A percentile compares a stretch with the other conserved stretches of the same genome.
These are phyloP conservation scores for Agriopis leucophaearia DNA, from an alignment of 2,888 invertebrate species.

Conservation along the genomic window DNA sequence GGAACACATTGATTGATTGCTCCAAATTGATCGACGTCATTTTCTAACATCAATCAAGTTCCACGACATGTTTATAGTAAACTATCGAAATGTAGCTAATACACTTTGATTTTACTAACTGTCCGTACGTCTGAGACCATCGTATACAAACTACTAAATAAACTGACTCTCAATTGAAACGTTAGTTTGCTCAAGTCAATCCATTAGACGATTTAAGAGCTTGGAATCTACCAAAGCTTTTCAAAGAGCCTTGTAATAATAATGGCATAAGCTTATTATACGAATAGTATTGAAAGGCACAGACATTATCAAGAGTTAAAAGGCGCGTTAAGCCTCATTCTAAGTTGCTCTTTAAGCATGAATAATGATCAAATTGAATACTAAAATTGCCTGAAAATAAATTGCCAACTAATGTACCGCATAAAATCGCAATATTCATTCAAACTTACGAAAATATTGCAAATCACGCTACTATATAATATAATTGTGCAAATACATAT, in stretches of 20 bases:
- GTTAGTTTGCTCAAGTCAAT: slow-evolving; percentile 6
- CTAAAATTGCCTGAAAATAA: not conserved
- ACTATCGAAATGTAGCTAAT: slow-evolving; percentile 15
- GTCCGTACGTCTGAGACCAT: not conserved
- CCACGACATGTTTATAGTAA: slow-evolving; percentile 22
- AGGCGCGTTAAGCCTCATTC: not conserved
- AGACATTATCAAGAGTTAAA: not conserved
- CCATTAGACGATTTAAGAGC: slow-evolving; percentile 14
- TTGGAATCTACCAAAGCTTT: not conserved
- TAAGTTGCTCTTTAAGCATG: not conserved
- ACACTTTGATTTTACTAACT: slow-evolving; percentile 17
- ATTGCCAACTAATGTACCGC: too few species aligned
- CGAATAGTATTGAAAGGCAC: not conserved
- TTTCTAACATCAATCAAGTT: slow-evolving; percentile 36
- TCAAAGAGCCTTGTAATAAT: slow-evolving; percentile 12
- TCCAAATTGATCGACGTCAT: slow-evolving; percentile 34
- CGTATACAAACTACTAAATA: slow-evolving; percentile 8
- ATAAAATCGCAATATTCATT: too few species aligned
- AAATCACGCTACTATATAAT: too few species aligned
- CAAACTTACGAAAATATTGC: too few species aligned
- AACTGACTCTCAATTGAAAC: slow-evolving; percentile 11
- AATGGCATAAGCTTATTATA: slow-evolving; percentile 6
- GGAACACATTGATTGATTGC: slow-evolving; percentile 38
- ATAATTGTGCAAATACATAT: not conserved
- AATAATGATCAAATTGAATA: not conserved